Percentiles rank a stretch among this genome's conserved stretches.
Conservation (phyloP, 2,888 invertebrate genomes). For the Ashinkailepas kermadecensis region DNA sequence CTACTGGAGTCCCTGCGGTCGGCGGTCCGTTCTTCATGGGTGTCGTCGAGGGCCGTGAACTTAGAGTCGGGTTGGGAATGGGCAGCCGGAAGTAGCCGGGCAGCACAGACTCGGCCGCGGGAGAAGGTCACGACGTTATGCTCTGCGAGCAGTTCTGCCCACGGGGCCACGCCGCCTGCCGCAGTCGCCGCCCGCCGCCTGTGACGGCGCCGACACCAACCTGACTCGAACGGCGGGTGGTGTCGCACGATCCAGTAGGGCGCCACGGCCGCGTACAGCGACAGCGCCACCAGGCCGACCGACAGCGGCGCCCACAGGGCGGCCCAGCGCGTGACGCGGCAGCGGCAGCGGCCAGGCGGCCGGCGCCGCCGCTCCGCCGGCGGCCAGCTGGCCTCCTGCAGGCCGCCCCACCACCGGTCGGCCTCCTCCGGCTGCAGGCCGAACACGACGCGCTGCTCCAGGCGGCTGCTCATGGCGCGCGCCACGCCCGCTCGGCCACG, state of each 20-base stretch:
- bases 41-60: too few species aligned
- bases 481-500: background rate
- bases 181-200: background rate
- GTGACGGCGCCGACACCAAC: background rate
- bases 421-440: background rate
- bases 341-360: constrained; percentile 2
- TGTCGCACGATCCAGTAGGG: constrained; percentile 8
- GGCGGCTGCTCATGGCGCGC: background rate
- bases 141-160: too few species aligned
- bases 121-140: too few species aligned
- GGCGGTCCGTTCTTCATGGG: too few species aligned
- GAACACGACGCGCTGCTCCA: constrained; percentile 12
- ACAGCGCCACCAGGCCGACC: background rate
- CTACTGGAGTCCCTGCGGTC: too few species aligned
- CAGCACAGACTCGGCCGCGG: too few species aligned
- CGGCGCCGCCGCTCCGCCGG: background rate
- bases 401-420: background rate
- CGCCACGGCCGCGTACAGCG: background rate
- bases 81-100: too few species aligned
- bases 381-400: background rate
- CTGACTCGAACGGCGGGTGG: too few species aligned
- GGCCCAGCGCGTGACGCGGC: background rate
- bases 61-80: too few species aligned
- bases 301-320: background rate
- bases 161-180: background rate